These are phyloP conservation scores for Platyscapa corneri DNA, from an alignment of 1,140 invertebrate species.

Conservation along the genomic window DNA sequence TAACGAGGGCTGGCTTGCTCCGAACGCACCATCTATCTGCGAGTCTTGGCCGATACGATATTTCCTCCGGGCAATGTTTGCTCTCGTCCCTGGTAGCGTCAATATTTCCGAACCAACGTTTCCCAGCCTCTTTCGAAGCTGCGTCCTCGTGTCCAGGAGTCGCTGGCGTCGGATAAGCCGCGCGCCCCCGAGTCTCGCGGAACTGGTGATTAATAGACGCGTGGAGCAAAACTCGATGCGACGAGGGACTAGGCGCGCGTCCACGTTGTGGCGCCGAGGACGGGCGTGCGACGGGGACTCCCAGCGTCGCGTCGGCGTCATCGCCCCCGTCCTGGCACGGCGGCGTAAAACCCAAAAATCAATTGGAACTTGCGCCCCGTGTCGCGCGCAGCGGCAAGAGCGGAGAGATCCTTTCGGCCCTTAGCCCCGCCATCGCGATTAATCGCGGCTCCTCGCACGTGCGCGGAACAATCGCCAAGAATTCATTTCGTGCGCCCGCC, in stretches of 20 bases:
- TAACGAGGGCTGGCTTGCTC: no score
- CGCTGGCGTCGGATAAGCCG: no score
- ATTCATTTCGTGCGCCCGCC: neutral
- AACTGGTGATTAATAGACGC: no score
- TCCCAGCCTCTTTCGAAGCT: no score
- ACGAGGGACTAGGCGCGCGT: no score
- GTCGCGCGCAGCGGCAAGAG: neutral
- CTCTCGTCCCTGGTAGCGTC: neutral
- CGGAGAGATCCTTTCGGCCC: neutral
- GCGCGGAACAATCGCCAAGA: neutral
- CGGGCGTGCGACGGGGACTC: neutral
- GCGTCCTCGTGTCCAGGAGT: no score
- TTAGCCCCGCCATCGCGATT: neutral
- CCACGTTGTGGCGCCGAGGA: no score
- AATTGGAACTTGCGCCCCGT: slow-evolving; percentile 18
- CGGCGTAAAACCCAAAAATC: neutral
- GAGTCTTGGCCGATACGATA: neutral
- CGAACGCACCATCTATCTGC: no score
- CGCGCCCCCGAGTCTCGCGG: no score
- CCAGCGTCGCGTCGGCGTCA: neutral
- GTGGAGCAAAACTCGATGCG: no score
- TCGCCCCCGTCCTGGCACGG: neutral
- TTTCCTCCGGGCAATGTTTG: neutral
- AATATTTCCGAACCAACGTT: neutral
- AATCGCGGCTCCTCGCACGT: neutral